phyloP scores from a whole-genome alignment of 2,797 vertebrate species.

The Mionectes olivaceus region DNA sequence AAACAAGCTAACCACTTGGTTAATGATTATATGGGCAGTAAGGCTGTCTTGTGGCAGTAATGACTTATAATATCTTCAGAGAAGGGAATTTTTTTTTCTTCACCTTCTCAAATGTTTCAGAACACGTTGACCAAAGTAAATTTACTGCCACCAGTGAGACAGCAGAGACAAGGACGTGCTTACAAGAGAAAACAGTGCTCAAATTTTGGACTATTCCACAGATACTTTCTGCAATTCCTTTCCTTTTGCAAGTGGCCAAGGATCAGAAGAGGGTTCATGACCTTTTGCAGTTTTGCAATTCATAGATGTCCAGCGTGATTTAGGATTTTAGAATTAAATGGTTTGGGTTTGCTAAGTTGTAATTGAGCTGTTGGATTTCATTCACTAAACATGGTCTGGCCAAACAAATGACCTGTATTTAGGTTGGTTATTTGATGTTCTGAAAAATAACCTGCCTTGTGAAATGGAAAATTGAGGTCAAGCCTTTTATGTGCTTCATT shows the following conservation, averaged over 20 bases:
- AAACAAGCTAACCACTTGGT: not conserved
- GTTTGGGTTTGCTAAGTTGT: not conserved
- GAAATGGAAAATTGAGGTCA: conserved; percentile 31
- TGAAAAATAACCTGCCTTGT: conserved; percentile 11
- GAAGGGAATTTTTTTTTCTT: not conserved
- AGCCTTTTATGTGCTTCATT: not conserved
- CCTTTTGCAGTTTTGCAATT: not conserved
- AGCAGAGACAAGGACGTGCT: not conserved
- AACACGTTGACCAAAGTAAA: not conserved
- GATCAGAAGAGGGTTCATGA: not conserved
- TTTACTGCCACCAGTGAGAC: not conserved
- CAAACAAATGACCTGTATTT: not conserved
- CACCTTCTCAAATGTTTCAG: not conserved
- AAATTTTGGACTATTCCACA: not conserved
- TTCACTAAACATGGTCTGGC: not conserved
- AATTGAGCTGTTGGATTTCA: conserved; percentile 14
- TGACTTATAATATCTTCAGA: not conserved
- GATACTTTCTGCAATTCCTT: not conserved
- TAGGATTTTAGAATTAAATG: not conserved
- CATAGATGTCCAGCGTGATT: not conserved
- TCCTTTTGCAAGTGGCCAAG: not conserved
- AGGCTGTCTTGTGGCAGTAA: not conserved
- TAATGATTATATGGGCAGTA: not conserved
- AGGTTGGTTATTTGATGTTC: not conserved
- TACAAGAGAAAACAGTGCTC: not conserved